A percentile compares a stretch with the other conserved stretches of the same genome.
These are phyloP conservation scores for Microctonus aethiopoides DNA, from an alignment of 2,888 invertebrate genomes.

Conservation along the genomic window DNA sequence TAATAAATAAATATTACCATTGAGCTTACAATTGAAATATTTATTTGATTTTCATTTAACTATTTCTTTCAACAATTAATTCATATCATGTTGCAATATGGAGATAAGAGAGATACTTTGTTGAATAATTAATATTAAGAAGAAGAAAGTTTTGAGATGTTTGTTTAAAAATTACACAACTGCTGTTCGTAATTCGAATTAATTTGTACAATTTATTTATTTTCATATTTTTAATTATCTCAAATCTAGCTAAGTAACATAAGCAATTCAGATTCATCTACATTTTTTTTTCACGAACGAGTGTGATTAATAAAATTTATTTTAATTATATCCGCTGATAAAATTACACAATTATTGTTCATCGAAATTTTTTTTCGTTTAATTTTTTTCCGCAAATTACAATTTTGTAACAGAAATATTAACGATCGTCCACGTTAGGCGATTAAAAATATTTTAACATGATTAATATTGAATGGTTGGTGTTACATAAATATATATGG, in stretches of 20 bases:
- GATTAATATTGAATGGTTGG: neutral
- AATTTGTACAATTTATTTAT: slow-evolving; percentile 38
- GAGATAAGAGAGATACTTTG: neutral
- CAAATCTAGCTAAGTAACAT: neutral
- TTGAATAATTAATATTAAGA: neutral
- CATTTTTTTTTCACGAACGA: neutral
- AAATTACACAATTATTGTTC: neutral
- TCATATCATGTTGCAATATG: neutral
- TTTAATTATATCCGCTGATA: neutral
- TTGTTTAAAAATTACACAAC: neutral
- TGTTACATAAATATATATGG: neutral
- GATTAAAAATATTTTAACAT: neutral
- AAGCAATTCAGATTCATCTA: neutral
- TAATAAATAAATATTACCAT: neutral
- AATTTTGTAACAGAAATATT: neutral
- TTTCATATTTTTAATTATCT: neutral
- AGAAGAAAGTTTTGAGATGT: neutral
- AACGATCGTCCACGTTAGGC: neutral
- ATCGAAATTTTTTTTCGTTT: too few species aligned
- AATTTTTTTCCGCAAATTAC: neutral
- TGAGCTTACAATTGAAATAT: neutral
- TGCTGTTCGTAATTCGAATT: slow-evolving; percentile 39
- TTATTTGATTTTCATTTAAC: neutral
- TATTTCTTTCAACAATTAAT: neutral
- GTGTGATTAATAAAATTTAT: neutral